Evolutionary conservation across 2,113 vertebrate genomes (phyloP), one percentile per base, ranked within the genome.

Genomic region (Stegostoma tigrinum): DNA sequence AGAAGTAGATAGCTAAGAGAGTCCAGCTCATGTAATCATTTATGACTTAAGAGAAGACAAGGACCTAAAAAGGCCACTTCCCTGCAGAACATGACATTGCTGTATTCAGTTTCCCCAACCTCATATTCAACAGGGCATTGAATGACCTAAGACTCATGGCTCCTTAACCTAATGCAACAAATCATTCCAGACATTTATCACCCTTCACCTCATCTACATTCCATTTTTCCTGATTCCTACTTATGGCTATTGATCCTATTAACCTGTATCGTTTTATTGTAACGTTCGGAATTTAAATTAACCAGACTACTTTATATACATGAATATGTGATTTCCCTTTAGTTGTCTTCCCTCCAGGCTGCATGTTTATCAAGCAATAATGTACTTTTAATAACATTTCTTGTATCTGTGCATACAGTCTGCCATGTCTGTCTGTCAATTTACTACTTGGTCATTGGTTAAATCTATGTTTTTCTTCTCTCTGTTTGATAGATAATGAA

Each of bases 111-210:
- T 38, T 83, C 80, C n/a, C 80, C 38, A 83, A 42, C 38, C 30
- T 91, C 55, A 21, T 5, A 91, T 27, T 27, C 55, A 91, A 64
- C 87, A 7, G 30, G 30, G 34, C 14, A 34, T 4, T 91, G 52
- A 91, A 91, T 64, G 55, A 15, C 52, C 55, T 27, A 12, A 89
- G 27, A 30, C 48, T 27, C 5, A 48, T 89, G 48, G 3, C 27
- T 27, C 34, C 80, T 61, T 64, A 91, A 55, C 15, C 52, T 64
- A 55, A 61, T 14, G 19, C 21, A 4, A 30, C 15, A 64, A 15
- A 64, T 64, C 64, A 91, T 64, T 91, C 87, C 55, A 64, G 87
- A 91, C 55, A 64, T 91, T 91, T 91, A 91, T 91, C 55, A 91
- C 87, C 30, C 55, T 6, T 83, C 17, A 42, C 21, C 80, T 83